A percentile compares a stretch with the other conserved stretches of the same genome.
Conservation (phyloP, 2,113 vertebrate species). For the Oceanodroma tethys region DNA sequence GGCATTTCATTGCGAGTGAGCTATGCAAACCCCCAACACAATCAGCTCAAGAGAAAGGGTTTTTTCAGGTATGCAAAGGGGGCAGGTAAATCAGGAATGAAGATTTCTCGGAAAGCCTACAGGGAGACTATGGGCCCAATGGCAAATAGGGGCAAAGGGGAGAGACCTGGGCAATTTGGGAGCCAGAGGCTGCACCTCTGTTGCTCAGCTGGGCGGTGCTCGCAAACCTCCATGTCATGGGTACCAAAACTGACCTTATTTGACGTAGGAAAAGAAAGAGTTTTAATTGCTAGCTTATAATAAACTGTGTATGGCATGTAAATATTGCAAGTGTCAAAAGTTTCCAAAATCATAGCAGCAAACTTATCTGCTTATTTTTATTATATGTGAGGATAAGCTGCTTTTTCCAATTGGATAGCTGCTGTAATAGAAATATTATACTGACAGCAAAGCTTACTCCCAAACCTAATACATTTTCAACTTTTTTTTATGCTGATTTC, state of each 20-base stretch:
- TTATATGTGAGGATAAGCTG: not conserved
- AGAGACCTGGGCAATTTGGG: not conserved
- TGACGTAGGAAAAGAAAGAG: not conserved
- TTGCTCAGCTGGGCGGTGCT: not conserved
- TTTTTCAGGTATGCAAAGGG: not conserved
- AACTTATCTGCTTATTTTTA: not conserved
- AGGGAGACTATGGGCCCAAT: too few species aligned
- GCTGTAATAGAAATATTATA: slow-evolving; percentile 44
- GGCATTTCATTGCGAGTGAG: not conserved
- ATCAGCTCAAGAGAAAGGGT: not conserved
- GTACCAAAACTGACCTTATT: not conserved
- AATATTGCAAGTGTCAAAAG: not conserved
- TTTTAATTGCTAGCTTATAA: not conserved
- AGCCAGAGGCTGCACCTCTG: not conserved
- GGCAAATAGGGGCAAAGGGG: accelerated
- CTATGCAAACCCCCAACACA: not conserved
- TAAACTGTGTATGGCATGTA: not conserved
- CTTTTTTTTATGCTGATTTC: slow-evolving; percentile 58
- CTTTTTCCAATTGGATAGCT: slow-evolving; percentile 37
- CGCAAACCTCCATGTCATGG: accelerated
- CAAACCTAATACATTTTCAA: slow-evolving; percentile 23
- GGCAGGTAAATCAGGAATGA: not conserved
- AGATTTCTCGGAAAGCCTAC: not conserved
- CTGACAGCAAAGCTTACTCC: slow-evolving; percentile 31
- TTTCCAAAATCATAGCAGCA: not conserved